A percentile compares a stretch with the other conserved stretches of the same genome.
phyloP scores from a whole-genome alignment of 2,888 invertebrate genomes.

The Athalia circularis region DNA sequence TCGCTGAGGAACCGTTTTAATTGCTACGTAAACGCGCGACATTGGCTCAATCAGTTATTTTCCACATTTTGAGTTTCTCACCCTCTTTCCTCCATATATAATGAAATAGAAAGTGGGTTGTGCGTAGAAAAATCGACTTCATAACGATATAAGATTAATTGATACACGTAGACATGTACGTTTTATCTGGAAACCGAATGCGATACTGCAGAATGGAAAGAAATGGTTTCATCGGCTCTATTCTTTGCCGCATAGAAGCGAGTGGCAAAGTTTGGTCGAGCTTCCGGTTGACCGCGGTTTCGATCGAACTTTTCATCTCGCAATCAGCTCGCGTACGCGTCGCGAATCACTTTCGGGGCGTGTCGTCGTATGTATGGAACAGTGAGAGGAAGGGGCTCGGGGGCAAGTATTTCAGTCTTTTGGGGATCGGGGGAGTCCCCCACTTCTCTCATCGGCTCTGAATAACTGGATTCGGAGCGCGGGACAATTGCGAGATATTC shows the following conservation, averaged over 20 bases:
- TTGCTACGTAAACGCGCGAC: conserved; percentile 60
- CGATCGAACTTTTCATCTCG: conserved; percentile 14
- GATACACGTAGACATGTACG: too few relatives aligned
- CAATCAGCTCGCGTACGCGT: conserved; percentile 15
- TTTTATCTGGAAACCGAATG: too few relatives aligned
- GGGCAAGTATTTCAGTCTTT: too few relatives aligned
- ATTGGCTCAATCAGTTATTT: background rate
- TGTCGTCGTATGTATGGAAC: background rate
- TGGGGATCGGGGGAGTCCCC: too few relatives aligned
- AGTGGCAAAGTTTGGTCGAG: background rate
- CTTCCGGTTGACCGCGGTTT: conserved; percentile 7
- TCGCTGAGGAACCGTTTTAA: conserved; percentile 60
- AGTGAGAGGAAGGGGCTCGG: background rate
- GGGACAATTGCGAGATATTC: conserved; percentile 4
- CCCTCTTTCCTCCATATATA: too few relatives aligned
- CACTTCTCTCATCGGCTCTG: background rate
- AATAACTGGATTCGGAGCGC: background rate
- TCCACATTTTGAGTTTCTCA: too few relatives aligned
- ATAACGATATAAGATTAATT: too few relatives aligned
- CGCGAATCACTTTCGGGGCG: background rate
- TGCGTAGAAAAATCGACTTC: too few relatives aligned
- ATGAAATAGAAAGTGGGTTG: too few relatives aligned
- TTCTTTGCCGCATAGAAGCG: too few relatives aligned
- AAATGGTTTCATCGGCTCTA: too few relatives aligned
- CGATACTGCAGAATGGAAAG: too few relatives aligned